Conservation (phyloP, 2,888 invertebrate genomes). For the Nyleta sp. region DNA sequence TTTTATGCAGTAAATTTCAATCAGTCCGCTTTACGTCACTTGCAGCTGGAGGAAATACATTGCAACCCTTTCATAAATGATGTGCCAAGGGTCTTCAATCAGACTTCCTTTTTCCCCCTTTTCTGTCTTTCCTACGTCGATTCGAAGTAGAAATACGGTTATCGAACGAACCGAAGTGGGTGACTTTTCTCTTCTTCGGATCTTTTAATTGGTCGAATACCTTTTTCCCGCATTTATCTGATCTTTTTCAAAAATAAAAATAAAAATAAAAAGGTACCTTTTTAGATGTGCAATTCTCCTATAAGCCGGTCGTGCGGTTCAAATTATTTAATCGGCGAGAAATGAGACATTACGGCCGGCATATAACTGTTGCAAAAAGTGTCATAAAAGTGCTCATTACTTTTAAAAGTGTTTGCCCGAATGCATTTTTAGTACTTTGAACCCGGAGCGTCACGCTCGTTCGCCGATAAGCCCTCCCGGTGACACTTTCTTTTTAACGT, state of each 20-base stretch:
- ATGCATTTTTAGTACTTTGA: slow-evolving; percentile 6
- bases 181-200: no score
- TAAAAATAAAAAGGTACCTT: no score
- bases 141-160: no score
- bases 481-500: slow-evolving; percentile 9
- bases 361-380: not conserved
- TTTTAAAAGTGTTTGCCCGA: slow-evolving; percentile 7
- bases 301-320: no score
- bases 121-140: no score
- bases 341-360: not conserved
- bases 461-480: slow-evolving; percentile 3
- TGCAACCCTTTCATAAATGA: slow-evolving; percentile 46
- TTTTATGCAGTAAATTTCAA: slow-evolving; percentile 35
- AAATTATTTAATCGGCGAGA: not conserved
- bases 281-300: no score
- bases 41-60: slow-evolving; percentile 32
- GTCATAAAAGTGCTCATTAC: slow-evolving; percentile 7
- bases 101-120: slow-evolving; percentile 11
- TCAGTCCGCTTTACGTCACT: slow-evolving; percentile 27
- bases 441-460: slow-evolving; percentile 1
- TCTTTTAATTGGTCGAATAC: no score
- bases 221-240: no score
- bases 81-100: slow-evolving; percentile 51
- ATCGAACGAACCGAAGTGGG: no score
- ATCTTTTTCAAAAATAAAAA: no score